Evolutionary conservation across 2,888 invertebrate genomes (phyloP).

Genomic region (Acrocera orbiculus): DNA sequence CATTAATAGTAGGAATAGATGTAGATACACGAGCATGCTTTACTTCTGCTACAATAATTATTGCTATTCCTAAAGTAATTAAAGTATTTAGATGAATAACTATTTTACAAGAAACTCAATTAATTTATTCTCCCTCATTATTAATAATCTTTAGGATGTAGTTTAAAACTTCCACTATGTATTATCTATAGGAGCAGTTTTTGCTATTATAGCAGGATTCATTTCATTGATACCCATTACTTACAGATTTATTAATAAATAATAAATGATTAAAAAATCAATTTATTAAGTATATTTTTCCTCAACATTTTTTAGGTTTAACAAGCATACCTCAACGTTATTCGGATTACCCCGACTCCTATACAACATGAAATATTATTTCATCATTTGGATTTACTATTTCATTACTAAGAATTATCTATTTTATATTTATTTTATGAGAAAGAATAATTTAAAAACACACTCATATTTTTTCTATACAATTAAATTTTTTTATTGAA

Average conservation of each 20-base stretch:
- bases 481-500: conserved; percentile 41
- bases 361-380: conserved; percentile 45
- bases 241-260: conserved; percentile 45
- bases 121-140: conserved; percentile 40
- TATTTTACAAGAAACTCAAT: conserved; percentile 45
- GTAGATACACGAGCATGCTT: conserved; percentile 71
- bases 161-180: conserved; percentile 73
- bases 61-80: conserved; percentile 71
- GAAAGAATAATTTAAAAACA: conserved; percentile 39
- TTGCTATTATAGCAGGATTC: conserved; percentile 58
- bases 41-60: conserved; percentile 70
- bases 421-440: conserved; percentile 42
- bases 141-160: conserved; percentile 52
- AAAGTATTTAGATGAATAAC: conserved; percentile 68
- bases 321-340: conserved; percentile 58
- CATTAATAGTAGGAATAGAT: conserved; percentile 71
- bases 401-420: conserved; percentile 39
- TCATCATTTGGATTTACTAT: conserved; percentile 50
- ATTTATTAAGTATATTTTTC: conserved; percentile 63
- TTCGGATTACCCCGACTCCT: no score
- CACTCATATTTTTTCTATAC: conserved; percentile 33
- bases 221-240: conserved; percentile 52
- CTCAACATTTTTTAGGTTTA: conserved; percentile 57
- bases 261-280: conserved; percentile 57
- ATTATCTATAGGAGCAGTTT: conserved; percentile 60